Conservation (phyloP, 2,888 invertebrate species). For the Drosophila mercatorum region DNA sequence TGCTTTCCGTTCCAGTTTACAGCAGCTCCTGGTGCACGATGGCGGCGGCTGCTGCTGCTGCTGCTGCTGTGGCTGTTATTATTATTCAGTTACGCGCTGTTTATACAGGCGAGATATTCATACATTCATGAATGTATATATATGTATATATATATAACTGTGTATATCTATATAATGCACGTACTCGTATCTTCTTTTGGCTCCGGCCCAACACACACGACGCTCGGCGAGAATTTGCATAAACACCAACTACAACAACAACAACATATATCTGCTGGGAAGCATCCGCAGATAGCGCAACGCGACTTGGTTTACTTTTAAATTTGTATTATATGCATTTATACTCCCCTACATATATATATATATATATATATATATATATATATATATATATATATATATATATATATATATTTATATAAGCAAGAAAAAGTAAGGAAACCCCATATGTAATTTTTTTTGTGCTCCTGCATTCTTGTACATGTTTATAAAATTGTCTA, state of each 20-base stretch:
- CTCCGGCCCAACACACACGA: conserved; percentile 66
- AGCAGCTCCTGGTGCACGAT: conserved; percentile 17
- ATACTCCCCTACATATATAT: conserved; percentile 17
- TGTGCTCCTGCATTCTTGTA: conserved; percentile 36
- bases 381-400: not conserved
- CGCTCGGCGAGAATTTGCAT: conserved; percentile 61
- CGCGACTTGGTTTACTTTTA: conserved; percentile 76
- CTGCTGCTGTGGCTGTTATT: conserved; percentile 51
- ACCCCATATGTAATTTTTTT: conserved; percentile 30
- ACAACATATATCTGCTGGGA: conserved; percentile 26
- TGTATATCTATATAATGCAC: conserved; percentile 56
- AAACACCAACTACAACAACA: conserved; percentile 52
- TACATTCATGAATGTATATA: conserved; percentile 75
- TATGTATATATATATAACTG: conserved; percentile 10
- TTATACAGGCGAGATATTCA: conserved; percentile 74
- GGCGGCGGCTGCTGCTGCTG: conserved; percentile 20
- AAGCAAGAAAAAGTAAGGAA: not conserved
- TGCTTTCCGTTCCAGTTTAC: conserved; percentile 24
- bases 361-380: not conserved
- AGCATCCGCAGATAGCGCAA: conserved; percentile 72
- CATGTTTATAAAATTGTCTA: conserved; percentile 81
- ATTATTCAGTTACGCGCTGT: conserved; percentile 78
- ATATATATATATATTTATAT: not conserved
- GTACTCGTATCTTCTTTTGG: conserved; percentile 67
- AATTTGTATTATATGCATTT: conserved; percentile 74